Conservation (phyloP, 2,797 vertebrate species). For the Poecilia wingei region DNA sequence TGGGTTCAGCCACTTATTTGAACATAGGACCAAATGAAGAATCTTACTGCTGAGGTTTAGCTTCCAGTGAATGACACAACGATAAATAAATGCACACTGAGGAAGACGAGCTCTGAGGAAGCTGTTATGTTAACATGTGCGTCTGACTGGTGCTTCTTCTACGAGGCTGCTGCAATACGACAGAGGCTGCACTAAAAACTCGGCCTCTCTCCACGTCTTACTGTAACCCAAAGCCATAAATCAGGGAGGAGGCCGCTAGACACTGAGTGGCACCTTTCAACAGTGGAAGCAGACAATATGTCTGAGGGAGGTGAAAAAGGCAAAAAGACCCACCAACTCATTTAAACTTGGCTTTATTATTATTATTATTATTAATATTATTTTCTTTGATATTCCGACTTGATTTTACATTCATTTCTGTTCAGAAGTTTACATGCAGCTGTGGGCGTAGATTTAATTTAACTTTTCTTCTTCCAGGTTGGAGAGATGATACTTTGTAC, state of each 20-base stretch:
- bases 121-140: slow-evolving; percentile 36
- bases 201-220: slow-evolving; percentile 47
- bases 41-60: slow-evolving; percentile 25
- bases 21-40: slow-evolving; percentile 62
- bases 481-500: neutral
- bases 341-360: slow-evolving; percentile 50
- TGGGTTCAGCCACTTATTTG: slow-evolving; percentile 30
- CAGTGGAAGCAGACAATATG: slow-evolving; percentile 17
- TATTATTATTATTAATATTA: slow-evolving; percentile 23
- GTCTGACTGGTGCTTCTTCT: slow-evolving; percentile 55
- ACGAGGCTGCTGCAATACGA: slow-evolving; percentile 44
- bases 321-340: slow-evolving; percentile 21
- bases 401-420: slow-evolving; percentile 52
- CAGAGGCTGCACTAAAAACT: slow-evolving; percentile 31
- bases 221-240: slow-evolving; percentile 66
- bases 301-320: slow-evolving; percentile 39
- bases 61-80: slow-evolving; percentile 26
- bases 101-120: slow-evolving; percentile 26
- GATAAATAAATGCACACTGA: slow-evolving; percentile 18
- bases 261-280: slow-evolving; percentile 47
- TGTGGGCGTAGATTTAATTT: neutral
- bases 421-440: neutral
- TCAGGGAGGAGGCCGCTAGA: slow-evolving; percentile 42
- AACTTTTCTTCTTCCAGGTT: neutral
- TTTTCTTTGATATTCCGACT: slow-evolving; percentile 66